Base-by-base conservation (phyloP, 2,113 vertebrate genomes). In the Actinemys pallida region DNA sequence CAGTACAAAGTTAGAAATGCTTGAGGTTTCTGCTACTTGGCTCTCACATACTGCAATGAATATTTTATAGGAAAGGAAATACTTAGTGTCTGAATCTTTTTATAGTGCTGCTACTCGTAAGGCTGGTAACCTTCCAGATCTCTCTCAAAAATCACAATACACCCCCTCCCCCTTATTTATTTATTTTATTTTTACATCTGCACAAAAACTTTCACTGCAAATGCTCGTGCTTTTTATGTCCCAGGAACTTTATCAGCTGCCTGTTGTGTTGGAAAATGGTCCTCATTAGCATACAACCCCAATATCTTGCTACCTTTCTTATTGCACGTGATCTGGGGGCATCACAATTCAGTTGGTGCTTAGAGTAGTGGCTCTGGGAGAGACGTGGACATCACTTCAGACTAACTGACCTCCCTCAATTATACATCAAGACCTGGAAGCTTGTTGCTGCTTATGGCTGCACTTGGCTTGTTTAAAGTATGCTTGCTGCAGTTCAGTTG, bases 61-160 rank as follows among this genome's bases (percentile, higher is more conserved):
- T 99, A 99, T 99, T 99, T 99, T 99, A 99, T 99, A 98, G 98
- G 98, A 98, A 98, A 98, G 99, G 99, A 99, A 99, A 99, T 99
- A 99, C 99, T 99, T 98, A 96, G 97, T 88, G 98, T 98, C 98
- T 99, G 98, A 98, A 98, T 98, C 99, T 99, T 99, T 99, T 99
- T 99, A 99, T 99, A 99, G 99, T 93, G 93, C 98, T 92, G 97
- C 98, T 95, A 96, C 97, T 98, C 97, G 94, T 56, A 94, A 81
- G 96, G 95, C 97, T 96, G 96, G 98, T 98, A 97, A 97, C 98
- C 97, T 98, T 98, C 98, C 98, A 96, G 98, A 98, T 97, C 97
- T 95, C 54, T 86, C 94, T 59, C 89, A 92, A 91, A 93, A 95
- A 96, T 93, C 88, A 88, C 89, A 94, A 91, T 90, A 25, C 7